Base-by-base conservation (phyloP, 1,140 invertebrate genomes). In the Atta texana region DNA sequence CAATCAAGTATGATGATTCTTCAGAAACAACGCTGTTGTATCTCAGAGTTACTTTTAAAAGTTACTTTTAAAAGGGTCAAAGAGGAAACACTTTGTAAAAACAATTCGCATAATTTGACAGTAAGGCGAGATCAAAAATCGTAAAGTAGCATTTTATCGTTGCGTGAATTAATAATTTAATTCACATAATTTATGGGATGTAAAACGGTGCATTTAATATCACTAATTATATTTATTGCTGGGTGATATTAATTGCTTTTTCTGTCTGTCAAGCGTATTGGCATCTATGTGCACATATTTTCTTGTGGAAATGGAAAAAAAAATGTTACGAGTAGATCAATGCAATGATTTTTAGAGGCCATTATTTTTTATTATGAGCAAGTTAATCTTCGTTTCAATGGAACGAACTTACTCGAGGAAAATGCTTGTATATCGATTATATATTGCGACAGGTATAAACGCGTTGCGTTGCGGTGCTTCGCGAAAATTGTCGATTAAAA, bases 401-500 rank as follows among this genome's bases (percentile, higher is more conserved):
- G 28, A 74, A 69, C 53, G 39, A 77, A 87, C 10, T 89, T 78
- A 21, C 34, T 24, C 34, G 74, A 55, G 21, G 31, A 57, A 77
- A 69, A 57, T 14, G 66, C 66, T 24, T 21, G 39, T 31, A 16
- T 14, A 49, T 59, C 18, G 57, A 71, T 28, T 51, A 69, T 5
- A 61, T 21, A 72, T 24, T n/a, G 49, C 10, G 51, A 18, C 51
- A 64, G 28, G n/a, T 44, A 55, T 14, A 55, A 63, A 57, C 18
- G 51, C 16, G 72, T 34, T 12, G 34, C 77, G 72, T 87, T 82
- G 85, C 49, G 71, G 34, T 49, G 72, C 88, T 91, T 88, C 88
- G 90, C 90, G 88, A 91, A 88, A 88, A 91, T 91, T 63, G 88
- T 64, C 84, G 92, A 93, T 93, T 93, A 92, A 93, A 93, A 93